A percentile compares a stretch with the other conserved stretches of the same genome.
These are phyloP conservation scores for Romanomermis culicivorax DNA, from an alignment of 2,888 invertebrate species.

Conservation along the genomic window DNA sequence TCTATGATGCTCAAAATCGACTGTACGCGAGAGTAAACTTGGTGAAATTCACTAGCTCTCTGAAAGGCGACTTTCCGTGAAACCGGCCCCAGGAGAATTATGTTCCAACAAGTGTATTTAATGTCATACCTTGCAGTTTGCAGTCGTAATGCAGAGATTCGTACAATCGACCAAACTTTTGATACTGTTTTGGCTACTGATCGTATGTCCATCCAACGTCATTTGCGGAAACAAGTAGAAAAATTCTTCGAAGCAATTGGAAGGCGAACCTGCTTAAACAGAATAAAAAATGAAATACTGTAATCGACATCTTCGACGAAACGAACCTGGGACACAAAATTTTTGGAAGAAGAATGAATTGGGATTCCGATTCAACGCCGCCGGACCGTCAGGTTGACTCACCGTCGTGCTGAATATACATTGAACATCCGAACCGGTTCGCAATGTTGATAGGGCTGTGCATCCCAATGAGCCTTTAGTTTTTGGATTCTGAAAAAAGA, in stretches of 20 bases:
- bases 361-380: not conserved
- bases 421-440: not conserved
- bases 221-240: constrained; percentile 1
- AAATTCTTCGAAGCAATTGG: not conserved
- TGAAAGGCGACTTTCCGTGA: no score
- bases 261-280: not conserved
- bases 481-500: not conserved
- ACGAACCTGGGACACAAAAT: not conserved
- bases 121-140: not conserved
- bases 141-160: not conserved
- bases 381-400: not conserved
- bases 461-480: not conserved
- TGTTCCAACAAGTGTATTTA: no score
- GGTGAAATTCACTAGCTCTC: no score
- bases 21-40: no score
- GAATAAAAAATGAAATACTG: not conserved
- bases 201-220: not conserved
- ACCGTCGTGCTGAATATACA: not conserved
- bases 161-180: not conserved
- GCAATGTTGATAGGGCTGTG: not conserved
- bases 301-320: not conserved
- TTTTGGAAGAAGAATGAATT: not conserved
- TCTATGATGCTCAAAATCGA: no score
- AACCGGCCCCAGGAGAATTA: no score
- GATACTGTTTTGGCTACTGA: not conserved